Percentiles rank a stretch among this genome's conserved stretches.
Evolutionary conservation across 2,888 invertebrate species (phyloP).

Genomic region (Nasonovia ribisnigri): DNA sequence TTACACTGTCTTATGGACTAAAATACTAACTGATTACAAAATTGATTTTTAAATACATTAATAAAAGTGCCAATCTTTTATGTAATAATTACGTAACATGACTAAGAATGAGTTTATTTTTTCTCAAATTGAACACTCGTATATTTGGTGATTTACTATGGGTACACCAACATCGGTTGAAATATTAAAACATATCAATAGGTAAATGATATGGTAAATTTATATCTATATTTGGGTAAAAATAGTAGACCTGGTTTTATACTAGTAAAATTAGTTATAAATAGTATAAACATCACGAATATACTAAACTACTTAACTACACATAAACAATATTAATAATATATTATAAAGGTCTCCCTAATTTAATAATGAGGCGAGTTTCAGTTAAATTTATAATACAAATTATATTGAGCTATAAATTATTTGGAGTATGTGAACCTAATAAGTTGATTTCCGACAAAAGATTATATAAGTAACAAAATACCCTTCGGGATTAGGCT

Average conservation of each 20-base stretch:
- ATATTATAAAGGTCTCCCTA: background rate
- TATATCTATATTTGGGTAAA: background rate
- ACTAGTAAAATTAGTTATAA: background rate
- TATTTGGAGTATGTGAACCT: background rate
- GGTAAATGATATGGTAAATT: background rate
- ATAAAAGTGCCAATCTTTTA: background rate
- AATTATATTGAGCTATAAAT: background rate
- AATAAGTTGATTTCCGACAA: background rate
- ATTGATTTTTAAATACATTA: background rate
- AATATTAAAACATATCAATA: background rate
- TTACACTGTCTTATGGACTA: background rate
- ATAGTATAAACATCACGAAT: background rate
- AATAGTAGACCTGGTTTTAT: background rate
- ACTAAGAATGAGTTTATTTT: background rate
- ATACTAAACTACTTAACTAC: background rate
- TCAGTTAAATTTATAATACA: background rate
- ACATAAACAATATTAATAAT: background rate
- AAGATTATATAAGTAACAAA: background rate
- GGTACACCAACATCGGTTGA: background rate
- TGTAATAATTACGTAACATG: background rate
- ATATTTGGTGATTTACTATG: background rate
- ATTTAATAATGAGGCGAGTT: background rate
- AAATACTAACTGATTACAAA: background rate
- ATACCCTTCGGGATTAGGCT: background rate
- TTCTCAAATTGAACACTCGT: background rate